Percentiles rank a stretch among this genome's conserved stretches.
Conservation (phyloP, 2,888 invertebrate genomes). For the Dasysyrphus tricinctus region DNA sequence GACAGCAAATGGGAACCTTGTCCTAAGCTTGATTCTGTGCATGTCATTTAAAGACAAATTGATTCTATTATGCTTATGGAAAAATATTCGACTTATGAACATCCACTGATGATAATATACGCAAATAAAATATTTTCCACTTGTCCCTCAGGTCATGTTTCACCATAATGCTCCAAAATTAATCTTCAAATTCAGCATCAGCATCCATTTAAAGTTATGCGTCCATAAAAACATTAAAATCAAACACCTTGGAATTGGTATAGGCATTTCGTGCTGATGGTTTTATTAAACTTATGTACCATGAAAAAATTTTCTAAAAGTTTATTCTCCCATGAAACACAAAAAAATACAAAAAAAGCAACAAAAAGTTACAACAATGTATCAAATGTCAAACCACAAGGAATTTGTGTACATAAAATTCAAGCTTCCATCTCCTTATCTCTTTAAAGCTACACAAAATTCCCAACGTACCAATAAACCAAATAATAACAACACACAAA, state of each 20-base stretch:
- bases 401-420: background rate
- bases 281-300: background rate
- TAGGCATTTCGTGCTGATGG: background rate
- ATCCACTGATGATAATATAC: too few relatives aligned
- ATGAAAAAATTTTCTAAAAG: background rate
- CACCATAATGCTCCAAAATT: background rate
- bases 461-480: constrained; percentile 57
- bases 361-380: background rate
- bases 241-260: background rate
- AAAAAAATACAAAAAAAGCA: background rate
- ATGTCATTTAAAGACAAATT: too few relatives aligned
- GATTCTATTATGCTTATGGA: too few relatives aligned
- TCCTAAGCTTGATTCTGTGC: too few relatives aligned
- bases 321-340: background rate
- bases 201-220: background rate
- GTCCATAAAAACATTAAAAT: background rate
- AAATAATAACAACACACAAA: constrained; percentile 59
- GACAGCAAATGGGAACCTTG: too few relatives aligned
- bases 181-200: background rate
- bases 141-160: background rate
- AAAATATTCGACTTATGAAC: too few relatives aligned
- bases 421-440: constrained; percentile 28
- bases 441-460: constrained; percentile 25
- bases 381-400: constrained; percentile 26
- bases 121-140: background rate